Evolutionary conservation across 1,140 invertebrate species (phyloP).

Genomic region (silkworm (Bombyx mori)): DNA sequence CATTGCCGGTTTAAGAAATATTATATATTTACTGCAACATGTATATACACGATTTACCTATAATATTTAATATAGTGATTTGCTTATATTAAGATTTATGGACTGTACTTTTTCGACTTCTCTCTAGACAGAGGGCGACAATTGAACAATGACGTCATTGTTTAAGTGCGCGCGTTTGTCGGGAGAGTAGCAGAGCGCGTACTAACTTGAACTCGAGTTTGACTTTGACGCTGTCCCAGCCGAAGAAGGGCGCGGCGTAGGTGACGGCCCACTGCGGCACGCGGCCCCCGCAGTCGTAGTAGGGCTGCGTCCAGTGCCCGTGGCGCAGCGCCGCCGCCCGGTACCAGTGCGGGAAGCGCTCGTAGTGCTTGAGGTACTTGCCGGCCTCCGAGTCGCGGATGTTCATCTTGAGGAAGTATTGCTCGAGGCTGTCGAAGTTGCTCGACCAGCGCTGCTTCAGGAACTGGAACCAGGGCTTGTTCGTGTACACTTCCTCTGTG

Average conservation of each 20-base stretch:
- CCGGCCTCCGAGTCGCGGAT: conserved; percentile 92
- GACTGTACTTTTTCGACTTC: too few relatives aligned
- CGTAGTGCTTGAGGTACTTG: conserved; percentile 85
- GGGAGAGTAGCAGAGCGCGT: neutral
- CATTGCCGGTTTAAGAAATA: too few relatives aligned
- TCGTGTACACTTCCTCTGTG: conserved; percentile 84
- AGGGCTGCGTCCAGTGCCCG: conserved; percentile 94
- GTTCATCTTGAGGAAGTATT: conserved; percentile 93
- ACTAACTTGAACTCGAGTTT: conserved; percentile 95
- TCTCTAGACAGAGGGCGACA: too few relatives aligned
- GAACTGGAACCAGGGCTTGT: conserved; percentile 88
- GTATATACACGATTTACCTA: too few relatives aligned
- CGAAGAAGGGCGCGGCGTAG: conserved; percentile 97
- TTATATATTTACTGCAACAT: too few relatives aligned
- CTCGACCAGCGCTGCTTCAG: conserved; percentile 94
- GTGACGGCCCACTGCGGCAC: conserved; percentile 95
- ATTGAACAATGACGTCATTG: too few relatives aligned
- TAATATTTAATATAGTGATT: too few relatives aligned
- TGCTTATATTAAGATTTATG: too few relatives aligned
- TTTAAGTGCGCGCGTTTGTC: too few relatives aligned
- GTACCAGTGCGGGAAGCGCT: conserved; percentile 92
- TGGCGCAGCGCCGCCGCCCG: conserved; percentile 86
- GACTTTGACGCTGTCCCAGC: conserved; percentile 92
- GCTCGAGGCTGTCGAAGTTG: conserved; percentile 93
- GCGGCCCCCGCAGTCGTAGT: conserved; percentile 94